Percentiles rank a stretch among this genome's conserved stretches.
Evolutionary conservation across 2,797 vertebrate genomes (phyloP).

Genomic region (Anas bernieri): DNA sequence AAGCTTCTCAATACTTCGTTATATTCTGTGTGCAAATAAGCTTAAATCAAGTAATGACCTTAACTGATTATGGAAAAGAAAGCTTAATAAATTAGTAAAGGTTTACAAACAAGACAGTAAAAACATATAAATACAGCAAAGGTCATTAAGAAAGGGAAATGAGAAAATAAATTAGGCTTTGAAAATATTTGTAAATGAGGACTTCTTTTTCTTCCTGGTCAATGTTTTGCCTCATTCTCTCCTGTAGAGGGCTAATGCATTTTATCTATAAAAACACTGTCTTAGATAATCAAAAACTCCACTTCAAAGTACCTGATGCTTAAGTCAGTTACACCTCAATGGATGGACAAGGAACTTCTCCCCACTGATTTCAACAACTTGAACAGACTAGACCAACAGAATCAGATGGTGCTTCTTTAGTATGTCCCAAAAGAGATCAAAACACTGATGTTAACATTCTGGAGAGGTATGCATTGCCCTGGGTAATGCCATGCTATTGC

Average conservation of each 20-base stretch:
- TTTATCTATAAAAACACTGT: not conserved
- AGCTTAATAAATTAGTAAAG: not conserved
- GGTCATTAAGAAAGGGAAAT: not conserved
- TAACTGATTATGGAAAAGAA: not conserved
- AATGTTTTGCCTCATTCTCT: not conserved
- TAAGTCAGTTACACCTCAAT: not conserved
- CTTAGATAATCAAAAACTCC: not conserved
- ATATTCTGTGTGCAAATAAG: not conserved
- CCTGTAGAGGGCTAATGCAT: not conserved
- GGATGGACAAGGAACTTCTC: not conserved
- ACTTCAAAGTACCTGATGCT: not conserved
- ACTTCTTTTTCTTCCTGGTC: not conserved
- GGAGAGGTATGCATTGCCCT: not conserved
- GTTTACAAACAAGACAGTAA: not conserved
- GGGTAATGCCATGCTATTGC: not conserved
- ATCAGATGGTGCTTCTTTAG: not conserved
- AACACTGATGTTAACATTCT: not conserved
- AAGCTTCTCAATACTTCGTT: not conserved
- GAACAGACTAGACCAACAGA: not conserved
- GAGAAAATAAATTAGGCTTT: not conserved
- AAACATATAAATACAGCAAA: not conserved
- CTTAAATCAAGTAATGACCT: not conserved
- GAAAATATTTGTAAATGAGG: not conserved
- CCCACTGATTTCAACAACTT: not conserved
- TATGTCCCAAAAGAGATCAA: not conserved